Percentiles rank a stretch among this genome's conserved stretches.
phyloP scores from a whole-genome alignment of 2,888 invertebrate genomes.

The Pseudanteris insignis region DNA sequence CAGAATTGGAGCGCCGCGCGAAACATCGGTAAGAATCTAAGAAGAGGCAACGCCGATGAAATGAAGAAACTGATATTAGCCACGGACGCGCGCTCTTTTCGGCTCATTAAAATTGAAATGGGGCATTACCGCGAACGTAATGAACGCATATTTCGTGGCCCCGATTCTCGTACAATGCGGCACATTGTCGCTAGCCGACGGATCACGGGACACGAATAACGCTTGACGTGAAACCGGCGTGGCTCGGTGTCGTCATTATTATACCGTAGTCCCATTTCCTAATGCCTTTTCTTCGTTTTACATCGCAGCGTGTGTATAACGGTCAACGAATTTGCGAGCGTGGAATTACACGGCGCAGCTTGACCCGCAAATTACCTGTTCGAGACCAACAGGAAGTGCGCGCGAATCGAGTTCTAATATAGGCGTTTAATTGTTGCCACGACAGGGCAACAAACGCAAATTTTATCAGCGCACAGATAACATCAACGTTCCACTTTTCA shows the following conservation, averaged over 20 bases:
- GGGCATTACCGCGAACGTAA: too few relatives aligned
- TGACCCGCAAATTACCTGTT: conserved; percentile 39
- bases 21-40: too few relatives aligned
- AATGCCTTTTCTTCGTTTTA: conserved; percentile 44
- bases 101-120: too few relatives aligned
- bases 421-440: conserved; percentile 20
- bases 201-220: too few relatives aligned
- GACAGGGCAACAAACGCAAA: conserved; percentile 6
- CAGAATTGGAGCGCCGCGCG: too few relatives aligned
- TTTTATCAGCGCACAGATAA: conserved; percentile 23
- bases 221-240: conserved; percentile 17
- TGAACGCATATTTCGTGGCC: too few relatives aligned
- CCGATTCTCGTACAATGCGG: too few relatives aligned
- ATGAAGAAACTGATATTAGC: too few relatives aligned
- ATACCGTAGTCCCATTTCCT: conserved; percentile 30
- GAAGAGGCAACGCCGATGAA: too few relatives aligned
- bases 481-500: conserved; percentile 19
- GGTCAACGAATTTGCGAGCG: conserved; percentile 39
- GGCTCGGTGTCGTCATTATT: conserved; percentile 31
- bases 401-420: conserved; percentile 30
- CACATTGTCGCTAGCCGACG: too few relatives aligned
- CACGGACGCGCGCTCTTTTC: too few relatives aligned
- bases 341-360: conserved; percentile 35
- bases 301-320: conserved; percentile 32
- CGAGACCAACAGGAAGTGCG: conserved; percentile 35